Percentiles rank a stretch among this genome's conserved stretches.
These are phyloP conservation scores for Phenacoccus solenopsis DNA, from an alignment of 1,140 invertebrate species.

Conservation along the genomic window DNA sequence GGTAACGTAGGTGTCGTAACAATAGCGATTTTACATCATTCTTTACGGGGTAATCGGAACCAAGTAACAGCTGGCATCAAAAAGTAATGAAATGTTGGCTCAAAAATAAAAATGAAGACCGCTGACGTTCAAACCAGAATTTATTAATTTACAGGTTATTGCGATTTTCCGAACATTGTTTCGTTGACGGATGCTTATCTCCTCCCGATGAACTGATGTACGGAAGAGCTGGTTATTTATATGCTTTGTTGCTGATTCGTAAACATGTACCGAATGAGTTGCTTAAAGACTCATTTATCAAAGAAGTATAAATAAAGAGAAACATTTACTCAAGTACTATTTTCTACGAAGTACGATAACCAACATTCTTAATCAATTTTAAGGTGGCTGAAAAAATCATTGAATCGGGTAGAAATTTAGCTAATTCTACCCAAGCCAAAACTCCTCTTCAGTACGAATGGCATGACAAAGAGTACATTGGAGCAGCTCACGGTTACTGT, in stretches of 20 bases:
- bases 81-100: constrained; percentile 19
- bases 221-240: constrained; percentile 74
- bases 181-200: constrained; percentile 4
- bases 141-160: background rate
- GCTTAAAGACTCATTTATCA: constrained; percentile 37
- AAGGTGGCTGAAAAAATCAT: constrained; percentile 52
- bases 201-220: constrained; percentile 73
- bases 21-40: constrained; percentile 19
- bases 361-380: constrained; percentile 13
- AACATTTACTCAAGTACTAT: too few species aligned
- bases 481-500: constrained; percentile 73
- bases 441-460: constrained; percentile 68
- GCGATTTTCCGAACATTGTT: background rate
- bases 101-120: background rate
- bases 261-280: constrained; percentile 40
- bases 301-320: constrained; percentile 33
- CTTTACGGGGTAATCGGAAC: background rate
- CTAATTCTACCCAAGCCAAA: constrained; percentile 34
- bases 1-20: constrained; percentile 22
- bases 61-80: background rate
- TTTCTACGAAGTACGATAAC: background rate
- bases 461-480: constrained; percentile 78
- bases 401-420: constrained; percentile 45
- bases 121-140: background rate
- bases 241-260: constrained; percentile 55